Base-by-base conservation (phyloP, 2,888 invertebrate genomes). In the Orchesella flavescens region DNA sequence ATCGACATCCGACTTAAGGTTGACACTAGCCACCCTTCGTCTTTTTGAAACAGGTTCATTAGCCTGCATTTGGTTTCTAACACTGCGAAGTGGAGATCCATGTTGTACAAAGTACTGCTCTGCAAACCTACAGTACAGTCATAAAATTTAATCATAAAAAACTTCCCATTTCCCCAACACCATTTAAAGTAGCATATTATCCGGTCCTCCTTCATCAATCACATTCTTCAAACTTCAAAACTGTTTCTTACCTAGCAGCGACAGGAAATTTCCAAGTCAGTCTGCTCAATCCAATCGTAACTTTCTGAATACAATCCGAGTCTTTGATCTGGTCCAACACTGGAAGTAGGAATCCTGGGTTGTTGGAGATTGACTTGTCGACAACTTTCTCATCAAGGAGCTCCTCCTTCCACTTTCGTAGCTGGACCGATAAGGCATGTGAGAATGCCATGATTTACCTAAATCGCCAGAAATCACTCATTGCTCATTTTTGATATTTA, bases 251-350 rank as follows among this genome's bases (percentile, higher is more conserved):
- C 86, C 84, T 80, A 23, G 55, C 46, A 61, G 86, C 86, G 13
- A 57, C 77, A 10, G 83, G 86, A 82, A 79, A 86, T 12, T 59
- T 80, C 81, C 81, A 82, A 23, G 85, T 73, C 5, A 86, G 55
- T 53, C 78, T 83, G 24, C 86, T 84, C 17, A 86, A 21, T 12
- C 74, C 75, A 53, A 84, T 71, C 7, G 83, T 72, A 0, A 85
- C 68, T 17, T 77, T 65, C 7, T 59, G 46, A 17, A 66, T 17
- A 61, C 78, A 75, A 43, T 76, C 75, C 17, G 76, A 43, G 9
- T 75, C 65, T 12, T 17, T 19, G 13, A 83, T 77, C 12, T 57
- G 49, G 4, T 84, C 71, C 44, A 86, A 61, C 10, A 84, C 72
- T 3, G 83, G 66, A 9, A 81, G 44, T 19, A 86, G 55, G 23